phyloP scores from a whole-genome alignment of 2,888 invertebrate genomes.

The Catocala nupta region DNA sequence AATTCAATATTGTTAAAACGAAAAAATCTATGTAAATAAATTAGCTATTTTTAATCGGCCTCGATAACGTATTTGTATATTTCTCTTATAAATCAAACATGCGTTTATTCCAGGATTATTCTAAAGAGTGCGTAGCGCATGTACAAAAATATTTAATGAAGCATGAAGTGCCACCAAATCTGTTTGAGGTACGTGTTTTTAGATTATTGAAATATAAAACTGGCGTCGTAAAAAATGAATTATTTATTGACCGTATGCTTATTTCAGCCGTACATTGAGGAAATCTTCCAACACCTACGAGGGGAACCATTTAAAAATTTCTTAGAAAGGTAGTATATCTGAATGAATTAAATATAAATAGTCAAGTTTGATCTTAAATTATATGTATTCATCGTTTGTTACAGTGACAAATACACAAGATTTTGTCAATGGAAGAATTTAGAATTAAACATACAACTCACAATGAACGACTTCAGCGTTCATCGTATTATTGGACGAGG shows the following conservation, averaged over 20 bases:
- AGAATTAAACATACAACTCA: slow-evolving; percentile 99
- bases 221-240: background rate
- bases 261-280: slow-evolving; percentile 99
- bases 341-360: background rate
- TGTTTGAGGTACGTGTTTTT: slow-evolving; percentile 95
- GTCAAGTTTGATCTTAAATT: background rate
- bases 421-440: slow-evolving; percentile 99
- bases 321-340: slow-evolving; percentile 96
- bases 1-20: no score
- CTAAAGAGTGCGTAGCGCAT: slow-evolving; percentile 98
- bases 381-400: slow-evolving; percentile 70
- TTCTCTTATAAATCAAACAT: slow-evolving; percentile 40
- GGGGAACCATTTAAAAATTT: slow-evolving; percentile 99
- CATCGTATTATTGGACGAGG: slow-evolving; percentile 99
- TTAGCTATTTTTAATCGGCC: slow-evolving; percentile 26
- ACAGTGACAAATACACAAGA: slow-evolving; percentile 99
- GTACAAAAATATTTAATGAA: slow-evolving; percentile 99
- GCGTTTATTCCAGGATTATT: slow-evolving; percentile 95
- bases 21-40: no score
- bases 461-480: slow-evolving; percentile 99
- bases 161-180: slow-evolving; percentile 98
- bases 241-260: slow-evolving; percentile 8
- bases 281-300: slow-evolving; percentile 98
- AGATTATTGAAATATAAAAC: background rate
- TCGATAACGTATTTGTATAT: slow-evolving; percentile 40